A percentile compares a stretch with the other conserved stretches of the same genome.
phyloP scores from a whole-genome alignment of 2,888 invertebrate genomes.

The Andrena flavipes region DNA sequence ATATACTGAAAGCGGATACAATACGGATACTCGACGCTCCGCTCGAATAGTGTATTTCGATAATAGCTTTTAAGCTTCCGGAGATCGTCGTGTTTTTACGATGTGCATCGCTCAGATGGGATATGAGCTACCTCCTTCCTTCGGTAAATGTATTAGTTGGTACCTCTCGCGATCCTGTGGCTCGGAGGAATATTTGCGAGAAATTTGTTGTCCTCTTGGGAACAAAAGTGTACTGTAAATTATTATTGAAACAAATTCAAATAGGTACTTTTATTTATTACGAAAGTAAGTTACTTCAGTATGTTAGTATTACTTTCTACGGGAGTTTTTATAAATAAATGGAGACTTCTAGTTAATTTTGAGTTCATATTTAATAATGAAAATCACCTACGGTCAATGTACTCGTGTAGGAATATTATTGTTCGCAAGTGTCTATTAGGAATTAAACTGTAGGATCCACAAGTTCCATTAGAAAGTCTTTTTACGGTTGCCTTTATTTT shows the following conservation, averaged over 20 bases:
- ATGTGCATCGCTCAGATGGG: background rate
- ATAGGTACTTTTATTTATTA: background rate
- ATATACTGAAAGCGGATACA: slow-evolving; percentile 53
- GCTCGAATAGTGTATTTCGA: background rate
- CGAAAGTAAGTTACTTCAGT: background rate
- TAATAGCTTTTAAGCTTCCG: slow-evolving; percentile 6
- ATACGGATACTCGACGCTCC: background rate
- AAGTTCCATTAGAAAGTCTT: slow-evolving; percentile 8
- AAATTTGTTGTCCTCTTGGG: too few species aligned
- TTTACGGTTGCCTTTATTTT: slow-evolving; percentile 38
- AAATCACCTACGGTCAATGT: background rate
- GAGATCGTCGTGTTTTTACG: background rate
- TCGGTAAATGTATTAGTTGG: too few species aligned
- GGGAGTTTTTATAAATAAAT: background rate
- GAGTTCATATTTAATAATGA: background rate
- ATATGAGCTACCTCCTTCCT: background rate
- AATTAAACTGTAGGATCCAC: background rate
- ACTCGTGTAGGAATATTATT: background rate
- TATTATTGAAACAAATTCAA: background rate
- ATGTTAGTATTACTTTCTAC: background rate
- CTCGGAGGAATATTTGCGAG: too few species aligned
- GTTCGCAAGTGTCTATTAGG: too few species aligned
- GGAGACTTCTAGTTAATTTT: background rate
- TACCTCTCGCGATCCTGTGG: too few species aligned
- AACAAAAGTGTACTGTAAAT: background rate